Base-by-base conservation (phyloP, 2,888 invertebrate species). In the Cerastis rubricosa region DNA sequence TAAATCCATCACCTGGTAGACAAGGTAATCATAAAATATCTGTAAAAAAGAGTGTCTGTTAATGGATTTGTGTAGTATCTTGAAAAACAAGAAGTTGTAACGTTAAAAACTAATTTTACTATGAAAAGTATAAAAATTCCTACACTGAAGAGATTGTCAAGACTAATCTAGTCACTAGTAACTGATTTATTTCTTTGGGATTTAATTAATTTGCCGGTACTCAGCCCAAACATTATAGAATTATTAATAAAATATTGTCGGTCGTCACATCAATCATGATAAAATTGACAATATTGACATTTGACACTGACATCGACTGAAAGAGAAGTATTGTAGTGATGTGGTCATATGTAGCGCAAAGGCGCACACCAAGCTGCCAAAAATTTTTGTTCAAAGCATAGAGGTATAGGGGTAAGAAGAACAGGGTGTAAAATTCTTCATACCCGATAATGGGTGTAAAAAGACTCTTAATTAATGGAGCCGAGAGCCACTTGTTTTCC, bases 1-100 rank as follows among this genome's bases (percentile, higher is more conserved):
- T 82, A 96, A 92, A 92, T 96, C 96, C 96, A 96, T 96, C 35
- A 61, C 69, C 22, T 80, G n/a, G 9, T 45, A 17, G 5, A 14
- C 22, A 11, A 45, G 12, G 19, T 51, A 51, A 61, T 40, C 35
- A 66, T 61, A 0, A 47, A 75, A 29, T 45, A 68, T 59, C 81
- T 80, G 76, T 22, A 68, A 81, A 35, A 59, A 72, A 80, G 17
- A 25, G 22, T 8, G 4, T 29, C 29, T 57, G 45, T 43, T 61
- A 25, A 47, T 47, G 9, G 29, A 43, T 19, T 1, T 12, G 29
- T 3, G 12, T 54, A n/a, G 14, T 25, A 25, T 29, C 7, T 17
- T 29, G 22, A 11, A 69, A 69, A 35, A 3, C 19, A 25, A 49
- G 14, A 61, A 43, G 43, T 49, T 68, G n/a, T 40, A 61, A n/a